phyloP scores from a whole-genome alignment of 30 jellyfish, hydroid and myxozoan species.

The Hydractinia echinata region DNA sequence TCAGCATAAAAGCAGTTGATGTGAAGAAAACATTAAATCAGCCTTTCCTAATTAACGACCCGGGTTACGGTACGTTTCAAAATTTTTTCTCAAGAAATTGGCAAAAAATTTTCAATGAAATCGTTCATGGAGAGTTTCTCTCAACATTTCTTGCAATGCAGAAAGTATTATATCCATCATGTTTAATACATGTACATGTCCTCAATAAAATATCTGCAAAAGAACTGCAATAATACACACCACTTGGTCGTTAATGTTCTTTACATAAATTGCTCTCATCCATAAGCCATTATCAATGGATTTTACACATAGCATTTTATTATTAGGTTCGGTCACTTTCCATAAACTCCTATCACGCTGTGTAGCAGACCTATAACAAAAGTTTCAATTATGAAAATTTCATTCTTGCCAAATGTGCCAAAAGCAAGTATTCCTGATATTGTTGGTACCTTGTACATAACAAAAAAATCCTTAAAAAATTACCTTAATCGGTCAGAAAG shows the following conservation, averaged over 20 bases:
- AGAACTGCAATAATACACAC: not conserved
- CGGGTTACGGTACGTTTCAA: too few species aligned
- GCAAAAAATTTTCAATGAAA: too few species aligned
- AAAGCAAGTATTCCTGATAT: not conserved
- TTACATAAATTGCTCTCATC: slow-evolving; percentile 26
- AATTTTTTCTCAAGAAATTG: too few species aligned
- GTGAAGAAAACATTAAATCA: too few species aligned
- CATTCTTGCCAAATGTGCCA: not conserved
- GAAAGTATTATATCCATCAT: too few species aligned
- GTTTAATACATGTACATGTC: too few species aligned
- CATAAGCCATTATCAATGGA: slow-evolving; percentile 13
- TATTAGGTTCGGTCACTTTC: slow-evolving; percentile 14
- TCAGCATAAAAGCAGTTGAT: too few species aligned
- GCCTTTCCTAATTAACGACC: too few species aligned
- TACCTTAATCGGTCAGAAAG: slow-evolving; percentile 29
- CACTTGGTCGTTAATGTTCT: not conserved
- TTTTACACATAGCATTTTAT: slow-evolving; percentile 17
- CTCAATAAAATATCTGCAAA: too few species aligned
- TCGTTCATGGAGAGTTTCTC: too few species aligned
- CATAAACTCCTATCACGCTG: slow-evolving; percentile 15
- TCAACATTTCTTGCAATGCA: too few species aligned
- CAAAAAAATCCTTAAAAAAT: not conserved
- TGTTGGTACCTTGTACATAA: not conserved
- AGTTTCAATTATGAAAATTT: not conserved
- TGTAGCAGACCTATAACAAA: not conserved